Evolutionary conservation across 1,140 invertebrate species (phyloP), one percentile per base, ranked within the genome.

Genomic region (Microplitis demolitor): DNA sequence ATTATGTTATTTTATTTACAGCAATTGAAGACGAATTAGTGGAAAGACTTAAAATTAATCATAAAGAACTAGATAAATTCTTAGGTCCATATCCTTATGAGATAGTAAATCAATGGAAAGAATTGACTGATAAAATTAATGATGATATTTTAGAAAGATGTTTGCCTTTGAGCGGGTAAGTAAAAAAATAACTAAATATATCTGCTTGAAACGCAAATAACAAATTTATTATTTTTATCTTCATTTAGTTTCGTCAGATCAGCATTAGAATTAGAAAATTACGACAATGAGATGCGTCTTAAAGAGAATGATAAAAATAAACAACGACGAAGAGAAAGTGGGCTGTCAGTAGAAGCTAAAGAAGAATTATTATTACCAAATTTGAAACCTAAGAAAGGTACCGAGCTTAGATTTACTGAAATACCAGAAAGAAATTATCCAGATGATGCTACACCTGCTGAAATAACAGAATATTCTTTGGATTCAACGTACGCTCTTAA

Each of bases 31-130:
- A 92, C 78, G 85, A 91, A 77, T 90, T 89, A 75, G 77, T 91
- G 54, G 81, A 90, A 70, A 84, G 88, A 11, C 85, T 97, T 14
- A 91, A 91, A 78, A 87, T 88, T 4, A 96, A 97, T 85, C 80
- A 96, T 50, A 87, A 90, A 61, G 90, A 94, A 66, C 82, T 99
- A 53, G 97, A 99, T 79, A 88, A 87, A 74, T 93, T 91, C 84
- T 85, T 99, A 53, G 98, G 94, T 11, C 90, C 95, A 4, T 99
- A 99, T 89, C 97, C 97, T 11, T 97, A 93, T 87, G 93, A 97
- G 75, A 92, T 92, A 72, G 95, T 92, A 83, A 91, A 93, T 74
- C 93, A 93, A 77, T 99, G 97, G 97, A 90, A 93, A 67, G 88
- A 92, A 33, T 87, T 99, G 13, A 93, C 94, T 4, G 79, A 76